These are phyloP conservation scores for Eurytoma adleriae DNA, from an alignment of 2,888 invertebrate species.

Conservation along the genomic window DNA sequence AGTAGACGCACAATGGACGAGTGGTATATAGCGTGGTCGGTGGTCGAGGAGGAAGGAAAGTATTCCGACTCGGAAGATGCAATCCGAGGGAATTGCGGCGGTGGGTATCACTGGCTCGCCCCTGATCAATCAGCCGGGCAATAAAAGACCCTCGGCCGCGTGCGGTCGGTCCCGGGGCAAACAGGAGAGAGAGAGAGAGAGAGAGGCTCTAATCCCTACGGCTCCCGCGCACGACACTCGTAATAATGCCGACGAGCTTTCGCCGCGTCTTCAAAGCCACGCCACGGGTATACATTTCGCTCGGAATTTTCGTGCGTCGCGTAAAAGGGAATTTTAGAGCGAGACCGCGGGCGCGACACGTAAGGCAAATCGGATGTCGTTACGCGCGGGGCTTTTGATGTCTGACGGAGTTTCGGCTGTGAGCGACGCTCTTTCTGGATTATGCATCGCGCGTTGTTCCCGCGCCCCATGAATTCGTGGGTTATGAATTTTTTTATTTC, in stretches of 20 bases:
- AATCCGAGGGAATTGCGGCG: slow-evolving; percentile 41
- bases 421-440: slow-evolving; percentile 12
- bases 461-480: background rate
- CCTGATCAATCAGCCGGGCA: slow-evolving; percentile 27
- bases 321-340: slow-evolving; percentile 23
- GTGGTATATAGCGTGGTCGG: too few relatives aligned
- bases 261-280: slow-evolving; percentile 6
- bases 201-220: background rate
- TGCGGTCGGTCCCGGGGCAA: too few relatives aligned
- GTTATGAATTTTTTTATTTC: too few relatives aligned
- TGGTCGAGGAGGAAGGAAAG: background rate
- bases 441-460: background rate
- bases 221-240: background rate
- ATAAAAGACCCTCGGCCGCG: slow-evolving; percentile 19
- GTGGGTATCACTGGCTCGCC: background rate
- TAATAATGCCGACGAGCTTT: slow-evolving; percentile 29
- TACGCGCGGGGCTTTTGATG: background rate
- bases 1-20: too few relatives aligned
- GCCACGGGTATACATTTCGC: background rate
- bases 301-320: background rate
- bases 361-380: background rate
- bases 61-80: slow-evolving; percentile 32
- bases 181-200: background rate
- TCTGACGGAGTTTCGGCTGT: background rate
- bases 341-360: too few relatives aligned